Base-by-base conservation (phyloP, 1,140 invertebrate genomes). In the Drosophila malerkotliana region DNA sequence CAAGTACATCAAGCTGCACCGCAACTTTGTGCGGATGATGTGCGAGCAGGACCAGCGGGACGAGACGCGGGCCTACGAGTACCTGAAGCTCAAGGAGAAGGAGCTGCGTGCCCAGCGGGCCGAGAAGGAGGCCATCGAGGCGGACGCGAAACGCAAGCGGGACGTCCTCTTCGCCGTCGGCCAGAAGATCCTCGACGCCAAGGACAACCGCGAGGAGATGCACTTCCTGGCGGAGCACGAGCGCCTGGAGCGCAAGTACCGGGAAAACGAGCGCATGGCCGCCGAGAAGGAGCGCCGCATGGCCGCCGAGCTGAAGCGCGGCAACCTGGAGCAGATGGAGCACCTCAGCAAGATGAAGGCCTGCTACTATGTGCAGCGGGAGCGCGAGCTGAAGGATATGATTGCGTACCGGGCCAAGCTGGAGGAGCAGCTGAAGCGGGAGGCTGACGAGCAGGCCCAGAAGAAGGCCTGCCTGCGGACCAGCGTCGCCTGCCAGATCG, bases 161-260 rank as follows among this genome's bases (percentile, higher is more conserved):
- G 79, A 88, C 24, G 62, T 69, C 0, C 60, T 87, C 10, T 79
- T 52, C 15, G 64, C 68, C 1, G 57, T 77, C 0, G 83, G 87
- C 18, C 79, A 88, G 12, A 88, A 88, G 72, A 73, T 79, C 1
- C 60, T 88, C 26, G 79, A 88, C 12, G 72, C 83, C 14, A 79
- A 77, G 51, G 71, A 49, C 14, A 88, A 88, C 60, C 83, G 75
- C 5, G 83, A 88, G n/a, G 79, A 88, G 56, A 83, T 88, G 83
- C 83, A 80, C 10, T 78, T 71, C 37, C 55, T 88, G 1, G 75
- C 84, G 18, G 83, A 88, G 26, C 76, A 72, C 18, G 83, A 88
- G 14, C 75, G 76, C 0, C 32, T 88, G 1, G 83, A 88, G 63
- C 68, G 83, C n/a, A 79, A 73, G 3, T 88, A 88, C 53, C 66